phyloP scores from a whole-genome alignment of 2,113 vertebrate species.

The Melanotaenia duboulayi region DNA sequence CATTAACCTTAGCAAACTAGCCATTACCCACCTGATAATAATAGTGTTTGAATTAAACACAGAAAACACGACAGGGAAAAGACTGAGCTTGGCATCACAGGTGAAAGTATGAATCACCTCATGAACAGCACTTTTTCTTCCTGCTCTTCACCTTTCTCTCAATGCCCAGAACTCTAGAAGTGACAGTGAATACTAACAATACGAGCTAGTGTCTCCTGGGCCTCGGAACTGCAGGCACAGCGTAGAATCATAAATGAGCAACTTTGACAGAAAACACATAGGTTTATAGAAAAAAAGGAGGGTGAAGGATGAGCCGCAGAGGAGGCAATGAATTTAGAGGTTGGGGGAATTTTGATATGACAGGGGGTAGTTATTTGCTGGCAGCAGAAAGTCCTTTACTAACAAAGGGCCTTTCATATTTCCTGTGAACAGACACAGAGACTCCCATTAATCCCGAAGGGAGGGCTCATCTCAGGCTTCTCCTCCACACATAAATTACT shows the following conservation, averaged over 20 bases:
- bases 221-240: conserved; percentile 57
- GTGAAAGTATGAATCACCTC: conserved; percentile 59
- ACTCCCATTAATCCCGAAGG: conserved; percentile 79
- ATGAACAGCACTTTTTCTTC: conserved; percentile 45
- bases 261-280: conserved; percentile 79
- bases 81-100: conserved; percentile 28
- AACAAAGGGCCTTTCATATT: conserved; percentile 84
- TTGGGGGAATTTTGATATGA: conserved; percentile 79
- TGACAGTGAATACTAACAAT: conserved; percentile 77
- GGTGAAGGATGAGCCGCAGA: conserved; percentile 75
- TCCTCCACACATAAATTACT: conserved; percentile 80
- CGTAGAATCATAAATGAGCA: conserved; percentile 74
- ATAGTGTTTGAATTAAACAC: conserved; percentile 24
- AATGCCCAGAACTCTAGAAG: conserved; percentile 56
- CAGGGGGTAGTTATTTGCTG: conserved; percentile 80
- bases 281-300: conserved; percentile 52
- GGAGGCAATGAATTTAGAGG: conserved; percentile 79
- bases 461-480: conserved; percentile 76
- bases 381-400: conserved; percentile 75
- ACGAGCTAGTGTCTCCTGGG: conserved; percentile 61
- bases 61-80: conserved; percentile 13
- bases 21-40: conserved; percentile 11
- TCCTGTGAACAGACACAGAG: conserved; percentile 81
- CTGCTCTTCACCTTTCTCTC: conserved; percentile 42
- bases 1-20: conserved; percentile 47